Percentiles rank a stretch among this genome's conserved stretches.
phyloP scores from a whole-genome alignment of 2,113 vertebrate species.

The Ctenodactylus gundi region DNA sequence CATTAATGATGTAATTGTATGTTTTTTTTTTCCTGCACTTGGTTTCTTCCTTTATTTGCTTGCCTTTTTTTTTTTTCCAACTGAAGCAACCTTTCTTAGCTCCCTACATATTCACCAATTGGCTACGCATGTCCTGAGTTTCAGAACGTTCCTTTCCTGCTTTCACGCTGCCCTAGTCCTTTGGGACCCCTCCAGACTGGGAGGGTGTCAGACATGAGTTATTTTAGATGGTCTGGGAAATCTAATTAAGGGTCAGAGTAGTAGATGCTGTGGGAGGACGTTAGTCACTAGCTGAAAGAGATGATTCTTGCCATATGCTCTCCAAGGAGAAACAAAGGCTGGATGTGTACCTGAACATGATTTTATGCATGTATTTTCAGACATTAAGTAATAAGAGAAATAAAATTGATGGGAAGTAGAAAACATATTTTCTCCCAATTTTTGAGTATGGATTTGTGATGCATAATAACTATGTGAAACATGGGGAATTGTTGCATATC shows the following conservation, averaged over 20 bases:
- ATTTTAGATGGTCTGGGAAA: constrained; percentile 62
- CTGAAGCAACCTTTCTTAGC: background rate
- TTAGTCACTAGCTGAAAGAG: constrained; percentile 49
- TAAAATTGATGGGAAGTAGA: background rate
- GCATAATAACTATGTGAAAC: too few species aligned
- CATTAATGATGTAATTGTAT: background rate
- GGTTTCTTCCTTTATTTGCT: background rate
- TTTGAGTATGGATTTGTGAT: too few species aligned
- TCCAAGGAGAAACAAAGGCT: constrained; percentile 28
- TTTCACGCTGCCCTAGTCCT: background rate
- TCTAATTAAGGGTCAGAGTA: constrained; percentile 64
- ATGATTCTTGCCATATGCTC: constrained; percentile 55
- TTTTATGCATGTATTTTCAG: background rate
- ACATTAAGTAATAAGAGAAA: background rate
- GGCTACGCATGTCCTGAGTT: background rate
- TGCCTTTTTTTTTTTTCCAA: background rate
- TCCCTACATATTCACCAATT: background rate
- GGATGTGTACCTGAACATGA: background rate
- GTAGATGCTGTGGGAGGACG: background rate
- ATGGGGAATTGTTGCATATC: too few species aligned
- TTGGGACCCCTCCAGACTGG: constrained; percentile 18
- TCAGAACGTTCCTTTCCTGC: background rate
- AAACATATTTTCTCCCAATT: too few species aligned
- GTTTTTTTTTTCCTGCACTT: background rate
- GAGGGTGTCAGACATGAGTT: constrained; percentile 50